These are phyloP conservation scores for Ophioderma brevispina DNA, from an alignment of 35 echinoderm and acorn worm species.

Conservation along the genomic window DNA sequence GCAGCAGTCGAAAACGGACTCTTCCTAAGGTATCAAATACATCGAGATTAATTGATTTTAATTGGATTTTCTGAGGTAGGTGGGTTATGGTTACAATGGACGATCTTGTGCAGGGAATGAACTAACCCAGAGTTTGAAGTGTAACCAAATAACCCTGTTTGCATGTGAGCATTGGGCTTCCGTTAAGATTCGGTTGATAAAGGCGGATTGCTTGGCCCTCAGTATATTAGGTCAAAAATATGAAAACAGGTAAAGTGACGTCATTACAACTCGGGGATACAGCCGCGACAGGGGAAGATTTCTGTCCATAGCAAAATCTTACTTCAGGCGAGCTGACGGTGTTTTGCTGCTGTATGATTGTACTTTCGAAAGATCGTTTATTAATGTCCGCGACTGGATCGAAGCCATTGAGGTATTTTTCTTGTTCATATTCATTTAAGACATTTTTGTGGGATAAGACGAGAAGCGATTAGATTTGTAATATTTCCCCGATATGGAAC, in stretches of 20 bases:
- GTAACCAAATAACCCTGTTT: too few species aligned
- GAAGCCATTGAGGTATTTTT: slow-evolving; percentile 89
- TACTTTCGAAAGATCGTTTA: slow-evolving; percentile 95
- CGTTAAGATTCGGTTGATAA: too few species aligned
- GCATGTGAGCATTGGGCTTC: too few species aligned
- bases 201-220: too few species aligned
- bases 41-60: too few species aligned
- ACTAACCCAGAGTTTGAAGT: neutral
- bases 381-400: slow-evolving; percentile 98
- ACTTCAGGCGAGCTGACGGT: slow-evolving; percentile 96
- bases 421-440: neutral
- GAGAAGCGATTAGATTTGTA: neutral
- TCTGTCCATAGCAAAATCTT: slow-evolving; percentile 93
- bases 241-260: slow-evolving; percentile 86
- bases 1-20: slow-evolving; percentile 53
- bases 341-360: slow-evolving; percentile 90
- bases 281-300: slow-evolving; percentile 91
- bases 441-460: neutral
- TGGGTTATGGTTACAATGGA: neutral
- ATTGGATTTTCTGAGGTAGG: neutral
- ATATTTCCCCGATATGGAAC: neutral
- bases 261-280: slow-evolving; percentile 97
- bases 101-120: neutral
- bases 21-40: slow-evolving; percentile 84
- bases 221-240: neutral